Base-by-base conservation (phyloP, 2,888 invertebrate genomes). In the Miltochrista miniata region DNA sequence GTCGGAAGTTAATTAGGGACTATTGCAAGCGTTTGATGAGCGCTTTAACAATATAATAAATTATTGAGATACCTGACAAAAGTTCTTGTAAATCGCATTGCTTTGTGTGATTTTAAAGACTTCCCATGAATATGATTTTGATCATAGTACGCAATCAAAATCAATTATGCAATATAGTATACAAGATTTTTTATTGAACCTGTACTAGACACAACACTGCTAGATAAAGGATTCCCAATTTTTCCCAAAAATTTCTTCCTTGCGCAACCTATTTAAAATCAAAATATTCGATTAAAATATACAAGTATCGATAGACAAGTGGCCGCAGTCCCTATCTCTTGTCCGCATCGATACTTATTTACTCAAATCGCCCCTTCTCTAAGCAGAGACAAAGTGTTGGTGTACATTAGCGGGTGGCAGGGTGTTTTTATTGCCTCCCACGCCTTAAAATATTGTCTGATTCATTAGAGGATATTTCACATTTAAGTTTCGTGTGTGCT, bases 401-500 rank as follows among this genome's bases (percentile, higher is more conserved):
- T 86, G 81, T 85, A 90, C 90, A 89, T 89, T 89, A 90, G 86
- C 76, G 83, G 85, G 83, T 66, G 83, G 75, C 54, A 67, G 67
- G 87, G 82, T 71, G 86, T 71, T 87, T 90, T 91, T 90, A 91
- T 90, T 88, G 87, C 90, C 90, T 64, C 83, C 87, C 87, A 72
- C 82, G 81, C 85, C 88, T 90, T 90, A 90, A 91, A 91, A 91
- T 91, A 90, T 91, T 90, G 90, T 89, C 91, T 91, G 91, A 91
- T 91, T 91, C 90, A 90, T 91, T 91, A 90, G 90, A 85, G 90
- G 83, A 88, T 90, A 89, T 90, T 88, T 84, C 85, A 86, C 90
- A 87, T 90, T 88, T 88, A 90, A 90, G 87, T 90, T 90, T 85
- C 83, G 81, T 79, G 85, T 83, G 83, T 84, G 84, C 82, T 81